Evolutionary conservation across 2,113 vertebrate species (phyloP), one percentile per base, ranked within the genome.

Genomic region (Todiramphus chloris): DNA sequence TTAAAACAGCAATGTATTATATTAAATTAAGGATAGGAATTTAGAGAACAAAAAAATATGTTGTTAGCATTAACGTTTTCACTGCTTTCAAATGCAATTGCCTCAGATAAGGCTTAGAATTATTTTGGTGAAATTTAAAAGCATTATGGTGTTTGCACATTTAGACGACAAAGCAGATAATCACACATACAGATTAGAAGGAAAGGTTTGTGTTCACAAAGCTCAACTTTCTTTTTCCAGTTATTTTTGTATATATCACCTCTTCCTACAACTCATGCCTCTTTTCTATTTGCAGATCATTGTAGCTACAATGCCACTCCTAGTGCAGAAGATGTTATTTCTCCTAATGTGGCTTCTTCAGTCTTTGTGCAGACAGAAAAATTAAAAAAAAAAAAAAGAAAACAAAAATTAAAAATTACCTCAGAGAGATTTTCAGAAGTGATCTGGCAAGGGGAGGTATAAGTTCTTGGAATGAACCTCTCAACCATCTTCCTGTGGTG

Each of bases 1-100:
- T 94, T 94, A 93, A 97, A 96, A 93, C 82, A 92, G 96, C 95
- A 95, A 87, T 85, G 92, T 21, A 51, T 85, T 92, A 60, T 96
- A 97, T 97, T 97, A 96, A 96, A 97, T 97, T 97, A 96, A 78
- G 88, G 83, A 2, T 6, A 87, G 91, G 97, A 93, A 96, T 97
- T 96, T 85, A 72, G 77, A 94, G 95, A 95, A 96, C 96, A 94
- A 67, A 91, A 95, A 96, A 94, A 89, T 64, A 89, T 5, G 55
- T 89, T 91, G 94, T 93, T 92, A 91, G 67, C 77, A 58, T 96
- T 90, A 96, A 95, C 58, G 0, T 94, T 96, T 95, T 92, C 74
- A 50, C 86, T 96, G 91, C 77, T 94, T 78, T 94, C 78, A 25
- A 94, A 62, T 10, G 25, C 23, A 87, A 70, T 82, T 4, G 0